Percentiles rank a stretch among this genome's conserved stretches.
Evolutionary conservation across 2,113 vertebrate genomes (phyloP).

Genomic region (Serinus canaria): DNA sequence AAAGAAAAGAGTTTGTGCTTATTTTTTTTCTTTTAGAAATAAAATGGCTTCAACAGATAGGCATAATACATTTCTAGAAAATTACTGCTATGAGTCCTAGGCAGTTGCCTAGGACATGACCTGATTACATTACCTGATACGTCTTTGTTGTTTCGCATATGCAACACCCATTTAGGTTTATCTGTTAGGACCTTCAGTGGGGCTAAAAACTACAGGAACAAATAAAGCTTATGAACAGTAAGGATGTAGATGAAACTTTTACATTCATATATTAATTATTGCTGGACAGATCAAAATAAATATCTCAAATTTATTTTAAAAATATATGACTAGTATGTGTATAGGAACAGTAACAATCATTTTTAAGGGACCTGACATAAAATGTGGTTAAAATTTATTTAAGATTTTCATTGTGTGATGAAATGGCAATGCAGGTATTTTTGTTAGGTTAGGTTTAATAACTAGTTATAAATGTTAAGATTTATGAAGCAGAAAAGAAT

Average conservation of each 20-base stretch:
- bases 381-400: background rate
- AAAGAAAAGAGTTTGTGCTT: background rate
- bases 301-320: fast-evolving
- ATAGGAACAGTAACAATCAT: background rate
- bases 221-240: background rate
- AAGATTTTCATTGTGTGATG: background rate
- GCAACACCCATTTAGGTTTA: background rate
- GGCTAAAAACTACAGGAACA: background rate
- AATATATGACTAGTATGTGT: background rate
- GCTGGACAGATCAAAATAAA: background rate
- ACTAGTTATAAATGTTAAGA: background rate
- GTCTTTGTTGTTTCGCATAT: background rate
- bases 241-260: background rate
- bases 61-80: background rate
- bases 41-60: background rate
- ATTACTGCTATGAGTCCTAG: background rate
- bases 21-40: background rate
- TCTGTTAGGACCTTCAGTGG: background rate
- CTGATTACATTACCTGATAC: background rate
- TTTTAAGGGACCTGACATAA: background rate
- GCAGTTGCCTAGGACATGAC: background rate
- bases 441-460: background rate
- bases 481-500: background rate
- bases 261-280: background rate
- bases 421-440: background rate